Percentiles rank a stretch among this genome's conserved stretches.
Conservation (phyloP, 2,888 invertebrate genomes). For the Aplocera efformata region DNA sequence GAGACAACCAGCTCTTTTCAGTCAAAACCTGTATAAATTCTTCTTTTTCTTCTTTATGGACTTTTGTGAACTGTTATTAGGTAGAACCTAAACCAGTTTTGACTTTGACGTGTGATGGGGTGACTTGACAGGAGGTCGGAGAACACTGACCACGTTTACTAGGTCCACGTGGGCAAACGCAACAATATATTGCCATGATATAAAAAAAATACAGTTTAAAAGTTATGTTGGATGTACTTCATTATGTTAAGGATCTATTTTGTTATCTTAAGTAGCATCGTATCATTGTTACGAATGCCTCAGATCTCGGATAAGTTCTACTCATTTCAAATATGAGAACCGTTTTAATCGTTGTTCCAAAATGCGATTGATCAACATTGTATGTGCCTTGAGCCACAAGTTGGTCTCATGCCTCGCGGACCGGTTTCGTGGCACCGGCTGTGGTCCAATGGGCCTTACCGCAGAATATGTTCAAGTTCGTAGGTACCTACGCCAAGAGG, state of each 20-base stretch:
- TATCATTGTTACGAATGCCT: slow-evolving; percentile 12
- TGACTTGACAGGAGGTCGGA: too few species aligned
- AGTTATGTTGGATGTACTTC: too few species aligned
- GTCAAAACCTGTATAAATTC: too few species aligned
- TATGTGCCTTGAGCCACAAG: slow-evolving; percentile 69
- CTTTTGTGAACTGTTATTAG: too few species aligned
- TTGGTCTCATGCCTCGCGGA: slow-evolving; percentile 68
- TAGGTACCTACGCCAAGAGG: slow-evolving; percentile 27
- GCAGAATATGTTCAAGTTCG: slow-evolving; percentile 22
- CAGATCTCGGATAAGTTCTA: slow-evolving; percentile 16
- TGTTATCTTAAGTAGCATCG: slow-evolving; percentile 2
- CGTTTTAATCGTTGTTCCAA: slow-evolving; percentile 60
- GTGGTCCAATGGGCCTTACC: slow-evolving; percentile 58
- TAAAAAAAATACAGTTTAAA: too few species aligned
- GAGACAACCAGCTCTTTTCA: too few species aligned
- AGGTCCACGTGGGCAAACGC: too few species aligned
- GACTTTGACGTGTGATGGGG: too few species aligned
- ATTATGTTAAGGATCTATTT: background rate
- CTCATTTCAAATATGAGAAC: slow-evolving; percentile 42
- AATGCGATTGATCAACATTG: slow-evolving; percentile 76
- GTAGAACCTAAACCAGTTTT: too few species aligned
- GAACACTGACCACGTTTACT: too few species aligned
- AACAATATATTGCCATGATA: too few species aligned
- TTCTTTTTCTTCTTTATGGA: too few species aligned
- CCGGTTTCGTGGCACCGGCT: slow-evolving; percentile 73